Base-by-base conservation (phyloP, 2,113 vertebrate genomes). In the Probosciger aterrimus region DNA sequence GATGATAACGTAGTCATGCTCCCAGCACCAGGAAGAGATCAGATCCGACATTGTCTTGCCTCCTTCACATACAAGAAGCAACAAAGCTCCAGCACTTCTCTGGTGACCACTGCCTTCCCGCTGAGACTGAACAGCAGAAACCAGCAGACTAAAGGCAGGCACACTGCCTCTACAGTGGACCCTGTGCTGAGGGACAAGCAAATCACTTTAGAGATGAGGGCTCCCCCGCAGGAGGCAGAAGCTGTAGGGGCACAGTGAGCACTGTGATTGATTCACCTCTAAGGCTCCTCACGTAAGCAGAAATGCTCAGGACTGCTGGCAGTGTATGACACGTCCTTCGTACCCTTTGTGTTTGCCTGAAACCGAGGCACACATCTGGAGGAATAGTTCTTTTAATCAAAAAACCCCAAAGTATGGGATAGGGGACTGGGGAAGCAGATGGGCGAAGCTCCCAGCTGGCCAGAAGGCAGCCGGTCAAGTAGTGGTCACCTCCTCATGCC, bases 1-100 rank as follows among this genome's bases (percentile, higher is more conserved):
- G 22, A 16, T 9, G 5, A 10, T 4, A 39, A 33, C 2, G 0
- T 6, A 41, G 33, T n/a, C 3, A 1, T 1, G 0, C 37, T 91
- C 31, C 78, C 31, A 18, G 49, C 2, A 1, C 37, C 0, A 1
- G 23, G 35, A 8, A 53, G 35, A 63, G 41, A 64, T 27, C 41
- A 37, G 33, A 10, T 19, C 62, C 4, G 6, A 17, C n/a, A 2
- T 1, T 16, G 39, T 2, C 4, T 43, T 41, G 28, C 16, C 86
- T 82, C 35, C 60, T 53, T 73, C 82, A 50, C 0, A 0, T 16
- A 22, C 64, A 69, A 50, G 31, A 35, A 59, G 10, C 28, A n/a
- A 20, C 7, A 1, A 52, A 68, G 37, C 19, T 50, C 53, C 62
- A 52, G 35, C 23, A n/a, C 18, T 67, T 39, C 68, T 82, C 33